Conservation (phyloP, 2,797 vertebrate species). For the Anguilla megastoma region DNA sequence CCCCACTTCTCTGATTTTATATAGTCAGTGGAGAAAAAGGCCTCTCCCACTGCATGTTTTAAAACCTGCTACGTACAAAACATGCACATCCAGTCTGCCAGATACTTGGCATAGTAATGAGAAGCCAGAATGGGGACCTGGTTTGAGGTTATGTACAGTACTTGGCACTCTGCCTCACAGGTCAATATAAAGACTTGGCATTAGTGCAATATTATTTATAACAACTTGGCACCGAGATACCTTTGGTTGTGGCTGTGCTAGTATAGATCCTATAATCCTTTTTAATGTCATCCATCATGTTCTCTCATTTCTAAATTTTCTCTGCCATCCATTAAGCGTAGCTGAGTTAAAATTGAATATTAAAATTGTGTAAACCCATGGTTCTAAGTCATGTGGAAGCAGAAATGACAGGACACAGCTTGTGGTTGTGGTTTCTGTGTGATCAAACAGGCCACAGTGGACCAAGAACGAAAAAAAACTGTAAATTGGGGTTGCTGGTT, state of each 20-base stretch:
- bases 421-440: constrained; percentile 4
- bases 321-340: neutral
- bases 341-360: neutral
- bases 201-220: constrained; percentile 1
- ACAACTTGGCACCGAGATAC: neutral
- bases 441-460: neutral
- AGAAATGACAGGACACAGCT: neutral
- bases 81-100: neutral
- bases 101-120: neutral
- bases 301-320: neutral
- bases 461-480: neutral
- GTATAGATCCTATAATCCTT: neutral
- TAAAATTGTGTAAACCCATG: neutral
- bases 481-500: neutral
- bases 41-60: neutral
- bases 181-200: constrained; percentile 16
- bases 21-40: neutral
- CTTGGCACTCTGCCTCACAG: neutral
- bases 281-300: neutral
- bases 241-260: neutral
- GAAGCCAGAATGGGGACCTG: neutral
- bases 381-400: constrained; percentile 5
- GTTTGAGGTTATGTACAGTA: constrained; percentile 15
- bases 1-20: neutral
- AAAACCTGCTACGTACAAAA: neutral